These are phyloP conservation scores for Spheniscus mendiculus DNA, from an alignment of 2,113 vertebrate genomes.

Conservation along the genomic window DNA sequence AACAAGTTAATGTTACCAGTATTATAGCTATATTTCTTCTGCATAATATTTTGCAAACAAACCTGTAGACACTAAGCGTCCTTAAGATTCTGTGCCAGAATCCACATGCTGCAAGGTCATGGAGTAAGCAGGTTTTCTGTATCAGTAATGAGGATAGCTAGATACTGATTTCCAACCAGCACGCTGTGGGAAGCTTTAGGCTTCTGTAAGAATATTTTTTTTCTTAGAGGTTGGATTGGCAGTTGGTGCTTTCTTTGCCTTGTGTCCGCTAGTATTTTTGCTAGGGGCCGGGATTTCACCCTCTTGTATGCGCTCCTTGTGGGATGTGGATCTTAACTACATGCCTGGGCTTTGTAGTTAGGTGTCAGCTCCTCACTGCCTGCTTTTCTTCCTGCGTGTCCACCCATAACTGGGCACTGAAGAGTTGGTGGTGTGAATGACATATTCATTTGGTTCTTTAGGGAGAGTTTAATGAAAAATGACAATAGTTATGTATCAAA, in stretches of 20 bases:
- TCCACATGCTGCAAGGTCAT: neutral
- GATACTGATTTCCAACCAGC: neutral
- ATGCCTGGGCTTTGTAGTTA: rapidly evolving
- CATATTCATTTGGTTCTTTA: neutral
- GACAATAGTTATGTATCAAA: neutral
- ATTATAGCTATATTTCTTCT: neutral
- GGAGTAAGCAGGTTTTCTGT: rapidly evolving
- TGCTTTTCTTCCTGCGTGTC: neutral
- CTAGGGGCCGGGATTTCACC: neutral
- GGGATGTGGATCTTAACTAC: neutral
- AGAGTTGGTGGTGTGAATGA: rapidly evolving
- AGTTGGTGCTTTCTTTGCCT: neutral
- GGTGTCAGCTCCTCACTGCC: neutral
- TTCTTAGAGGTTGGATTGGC: neutral
- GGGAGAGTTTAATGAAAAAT: neutral
- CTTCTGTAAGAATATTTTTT: neutral
- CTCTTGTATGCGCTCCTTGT: neutral
- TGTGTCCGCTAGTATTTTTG: neutral
- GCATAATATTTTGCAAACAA: neutral
- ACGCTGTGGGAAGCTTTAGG: neutral
- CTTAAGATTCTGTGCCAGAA: neutral
- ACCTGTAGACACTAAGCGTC: neutral
- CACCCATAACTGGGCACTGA: neutral
- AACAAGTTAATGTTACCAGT: neutral
- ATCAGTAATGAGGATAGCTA: neutral